phyloP scores from a whole-genome alignment of 2,797 vertebrate genomes.

The Schizopygopsis malacanthus region DNA sequence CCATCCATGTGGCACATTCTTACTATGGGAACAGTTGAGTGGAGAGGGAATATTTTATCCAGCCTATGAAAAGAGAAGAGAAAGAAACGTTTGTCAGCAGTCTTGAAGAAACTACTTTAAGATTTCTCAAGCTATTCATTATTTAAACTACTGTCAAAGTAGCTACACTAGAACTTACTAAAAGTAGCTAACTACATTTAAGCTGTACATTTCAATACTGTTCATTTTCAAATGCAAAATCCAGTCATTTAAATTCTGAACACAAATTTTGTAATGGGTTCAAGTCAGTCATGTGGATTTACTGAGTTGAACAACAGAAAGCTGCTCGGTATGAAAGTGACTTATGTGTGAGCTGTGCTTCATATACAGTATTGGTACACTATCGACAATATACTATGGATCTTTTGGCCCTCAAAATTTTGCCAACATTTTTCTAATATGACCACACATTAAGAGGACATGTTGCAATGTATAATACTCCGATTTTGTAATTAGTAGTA shows the following conservation, averaged over 20 bases:
- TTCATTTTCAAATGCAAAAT: not conserved
- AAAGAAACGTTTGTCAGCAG: slow-evolving; percentile 21
- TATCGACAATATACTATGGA: not conserved
- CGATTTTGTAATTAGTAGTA: not conserved
- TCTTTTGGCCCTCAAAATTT: not conserved
- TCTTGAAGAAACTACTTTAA: not conserved
- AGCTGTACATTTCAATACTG: not conserved
- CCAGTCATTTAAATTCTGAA: not conserved
- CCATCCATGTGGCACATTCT: slow-evolving; percentile 46
- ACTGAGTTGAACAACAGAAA: no score
- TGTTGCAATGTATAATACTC: not conserved
- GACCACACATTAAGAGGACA: not conserved
- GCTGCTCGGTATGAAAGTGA: not conserved
- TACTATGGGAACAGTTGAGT: slow-evolving; percentile 55
- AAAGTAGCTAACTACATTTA: not conserved
- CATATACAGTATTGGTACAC: not conserved
- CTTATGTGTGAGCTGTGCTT: not conserved
- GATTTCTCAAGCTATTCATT: not conserved
- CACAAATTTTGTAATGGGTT: not conserved
- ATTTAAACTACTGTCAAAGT: not conserved
- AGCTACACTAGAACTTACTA: not conserved
- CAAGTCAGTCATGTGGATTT: not conserved
- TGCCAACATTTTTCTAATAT: not conserved
- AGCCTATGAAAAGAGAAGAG: slow-evolving; percentile 52
- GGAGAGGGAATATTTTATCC: slow-evolving; percentile 62